Evolutionary conservation across 2,888 invertebrate genomes (phyloP).

Genomic region (Drosophila atroscutellata): DNA sequence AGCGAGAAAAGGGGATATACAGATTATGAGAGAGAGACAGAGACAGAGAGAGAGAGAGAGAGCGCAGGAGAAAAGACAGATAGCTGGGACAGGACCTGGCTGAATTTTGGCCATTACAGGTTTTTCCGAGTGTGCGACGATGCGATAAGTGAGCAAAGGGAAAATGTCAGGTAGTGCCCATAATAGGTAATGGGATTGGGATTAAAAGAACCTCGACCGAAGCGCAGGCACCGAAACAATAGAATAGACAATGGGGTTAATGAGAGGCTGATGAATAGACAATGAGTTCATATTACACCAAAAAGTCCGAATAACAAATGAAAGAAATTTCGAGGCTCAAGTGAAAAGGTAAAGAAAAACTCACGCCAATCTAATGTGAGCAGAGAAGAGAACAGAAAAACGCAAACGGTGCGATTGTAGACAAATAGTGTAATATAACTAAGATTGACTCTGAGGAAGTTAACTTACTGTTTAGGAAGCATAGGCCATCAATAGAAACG

Average conservation of each 20-base stretch:
- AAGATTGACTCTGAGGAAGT: not conserved
- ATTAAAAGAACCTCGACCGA: conserved; percentile 4
- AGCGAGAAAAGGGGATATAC: not conserved
- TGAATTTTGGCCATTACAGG: conserved; percentile 26
- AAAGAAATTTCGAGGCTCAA: not conserved
- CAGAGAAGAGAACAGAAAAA: not conserved
- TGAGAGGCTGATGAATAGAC: conserved; percentile 53
- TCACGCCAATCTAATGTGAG: conserved; percentile 7
- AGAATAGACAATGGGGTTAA: conserved; percentile 45
- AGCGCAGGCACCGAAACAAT: conserved; percentile 30
- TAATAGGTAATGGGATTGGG: conserved; percentile 42
- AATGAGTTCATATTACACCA: conserved; percentile 43
- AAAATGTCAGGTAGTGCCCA: conserved; percentile 51
- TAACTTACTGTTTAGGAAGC: not conserved
- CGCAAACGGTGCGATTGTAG: not conserved
- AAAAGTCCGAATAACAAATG: conserved; percentile 12
- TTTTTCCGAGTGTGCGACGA: conserved; percentile 54
- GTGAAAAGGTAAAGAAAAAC: conserved; percentile 1
- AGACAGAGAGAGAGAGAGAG: not conserved
- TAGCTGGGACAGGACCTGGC: not conserved
- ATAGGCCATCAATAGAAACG: not conserved
- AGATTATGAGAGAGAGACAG: not conserved
- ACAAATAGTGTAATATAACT: not conserved
- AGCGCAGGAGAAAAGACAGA: not conserved
- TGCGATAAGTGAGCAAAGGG: conserved; percentile 59